Base-by-base conservation (phyloP, 2,113 vertebrate genomes). In the Pluvianellus socialis region DNA sequence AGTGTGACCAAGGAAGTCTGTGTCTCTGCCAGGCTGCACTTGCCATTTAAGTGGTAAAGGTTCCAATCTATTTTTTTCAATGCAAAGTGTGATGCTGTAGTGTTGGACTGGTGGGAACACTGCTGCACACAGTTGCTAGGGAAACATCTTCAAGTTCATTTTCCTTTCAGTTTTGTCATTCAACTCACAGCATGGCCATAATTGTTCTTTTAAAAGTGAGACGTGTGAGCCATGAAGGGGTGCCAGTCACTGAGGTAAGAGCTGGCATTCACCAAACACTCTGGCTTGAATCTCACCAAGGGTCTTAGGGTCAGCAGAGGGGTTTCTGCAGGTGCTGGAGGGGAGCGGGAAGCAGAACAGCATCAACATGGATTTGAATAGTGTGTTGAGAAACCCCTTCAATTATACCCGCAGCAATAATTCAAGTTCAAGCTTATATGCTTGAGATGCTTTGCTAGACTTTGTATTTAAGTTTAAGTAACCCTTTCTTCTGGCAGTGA, bases 171-270 rank as follows among this genome's bases (percentile, higher is more conserved):
- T 90, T 95, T 95, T 93, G 76, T 79, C 76, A 79, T 89, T 96
- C 94, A 92, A 86, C 66, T 94, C 94, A 73, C 80, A 81, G 68
- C 58, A 32, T 24, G 72, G 81, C 71, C 1, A 4, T 58, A 81
- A 93, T 68, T 93, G 88, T 86, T 95, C 86, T 75, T 88, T 52
- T 74, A 79, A 67, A 90, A 96, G 76, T 68, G 79, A 42, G 61
- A 88, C 0, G 1, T 61, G 81, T 84, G 87, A 95, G 71, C 87
- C 71, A 13, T 50, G 84, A 95, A 94, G 77, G 82, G 42, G 40
- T 92, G 95, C 96, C 94, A 97, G 92, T 71, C 96, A 40, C 50
- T 63, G 94, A 73, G 96, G 96, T 93, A 97, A 98, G 90, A 94
- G 93, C 93, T 89, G 92, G 89, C 92, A 96, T 91, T 95, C 92